A percentile compares a stretch with the other conserved stretches of the same genome.
Evolutionary conservation across 2,888 invertebrate species (phyloP).

Genomic region (Anarsia innoxiella): DNA sequence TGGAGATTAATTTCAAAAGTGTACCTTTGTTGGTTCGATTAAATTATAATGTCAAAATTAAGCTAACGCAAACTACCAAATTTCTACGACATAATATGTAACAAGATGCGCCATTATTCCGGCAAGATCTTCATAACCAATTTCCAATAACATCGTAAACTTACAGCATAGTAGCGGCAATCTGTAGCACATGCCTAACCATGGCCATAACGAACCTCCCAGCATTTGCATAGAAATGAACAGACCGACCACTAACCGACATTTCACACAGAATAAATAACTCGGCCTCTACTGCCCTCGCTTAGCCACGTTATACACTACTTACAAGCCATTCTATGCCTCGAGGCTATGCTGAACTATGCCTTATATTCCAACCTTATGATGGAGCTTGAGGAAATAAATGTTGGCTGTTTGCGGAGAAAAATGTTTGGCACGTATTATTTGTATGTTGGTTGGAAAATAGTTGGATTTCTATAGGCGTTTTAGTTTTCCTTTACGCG

Average conservation of each 20-base stretch:
- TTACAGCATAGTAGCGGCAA: neutral
- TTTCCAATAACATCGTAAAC: neutral
- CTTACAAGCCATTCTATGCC: too few species aligned
- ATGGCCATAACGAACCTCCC: conserved; percentile 24
- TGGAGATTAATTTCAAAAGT: too few species aligned
- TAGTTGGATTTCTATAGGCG: too few species aligned
- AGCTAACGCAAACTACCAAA: neutral
- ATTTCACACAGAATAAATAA: conserved; percentile 62
- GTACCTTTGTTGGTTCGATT: neutral
- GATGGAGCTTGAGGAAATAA: too few species aligned
- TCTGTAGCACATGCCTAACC: conserved; percentile 8
- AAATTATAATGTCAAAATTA: neutral
- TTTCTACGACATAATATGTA: neutral
- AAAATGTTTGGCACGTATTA: too few species aligned
- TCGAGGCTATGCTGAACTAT: too few species aligned
- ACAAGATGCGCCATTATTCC: neutral
- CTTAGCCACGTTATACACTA: too few species aligned
- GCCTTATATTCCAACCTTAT: too few species aligned
- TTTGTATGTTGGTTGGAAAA: too few species aligned
- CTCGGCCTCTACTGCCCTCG: too few species aligned
- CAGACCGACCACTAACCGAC: conserved; percentile 47
- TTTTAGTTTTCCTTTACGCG: too few species aligned
- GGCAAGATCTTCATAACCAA: neutral
- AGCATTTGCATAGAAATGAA: conserved; percentile 70
- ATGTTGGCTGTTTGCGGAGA: too few species aligned